Conservation (phyloP, 2,888 invertebrate genomes). For the Melolontha melolontha region DNA sequence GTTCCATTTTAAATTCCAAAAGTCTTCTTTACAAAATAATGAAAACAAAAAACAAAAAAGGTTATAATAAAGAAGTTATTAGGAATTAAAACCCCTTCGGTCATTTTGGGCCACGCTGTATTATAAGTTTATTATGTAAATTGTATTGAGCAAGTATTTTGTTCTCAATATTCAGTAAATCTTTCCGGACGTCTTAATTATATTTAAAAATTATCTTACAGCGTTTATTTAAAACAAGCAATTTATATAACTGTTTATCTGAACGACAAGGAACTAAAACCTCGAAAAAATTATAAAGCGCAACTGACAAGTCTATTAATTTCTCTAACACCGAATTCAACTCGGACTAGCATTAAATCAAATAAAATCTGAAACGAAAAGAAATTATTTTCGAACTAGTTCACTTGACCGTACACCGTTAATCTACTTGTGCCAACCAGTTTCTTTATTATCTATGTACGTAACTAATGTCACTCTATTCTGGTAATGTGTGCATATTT, state of each 20-base stretch:
- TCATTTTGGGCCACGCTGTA: no score
- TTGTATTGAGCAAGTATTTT: background rate
- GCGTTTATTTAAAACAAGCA: no score
- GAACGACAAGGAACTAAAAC: background rate
- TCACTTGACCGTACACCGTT: background rate
- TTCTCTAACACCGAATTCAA: slow-evolving; percentile 30
- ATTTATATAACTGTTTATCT: no score
- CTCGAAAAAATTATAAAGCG: background rate
- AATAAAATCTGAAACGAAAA: slow-evolving; percentile 1
- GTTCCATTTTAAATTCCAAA: no score
- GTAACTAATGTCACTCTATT: background rate
- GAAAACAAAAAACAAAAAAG: no score
- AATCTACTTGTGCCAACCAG: slow-evolving; percentile 28
- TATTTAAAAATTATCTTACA: no score
- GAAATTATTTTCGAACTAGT: slow-evolving; percentile 11
- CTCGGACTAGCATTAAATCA: slow-evolving; percentile 13
- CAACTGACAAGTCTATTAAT: slow-evolving; percentile 19
- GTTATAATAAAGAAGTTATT: no score
- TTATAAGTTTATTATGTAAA: background rate
- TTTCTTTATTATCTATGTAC: slow-evolving; percentile 21
- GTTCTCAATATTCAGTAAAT: background rate
- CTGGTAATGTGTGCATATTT: slow-evolving; percentile 5
- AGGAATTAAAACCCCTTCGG: no score
- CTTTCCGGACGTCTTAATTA: no score
- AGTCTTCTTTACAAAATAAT: no score